Percentiles rank a stretch among this genome's conserved stretches.
These are phyloP conservation scores for Acanthis flammea DNA, from an alignment of 2,797 vertebrate species.

Conservation along the genomic window DNA sequence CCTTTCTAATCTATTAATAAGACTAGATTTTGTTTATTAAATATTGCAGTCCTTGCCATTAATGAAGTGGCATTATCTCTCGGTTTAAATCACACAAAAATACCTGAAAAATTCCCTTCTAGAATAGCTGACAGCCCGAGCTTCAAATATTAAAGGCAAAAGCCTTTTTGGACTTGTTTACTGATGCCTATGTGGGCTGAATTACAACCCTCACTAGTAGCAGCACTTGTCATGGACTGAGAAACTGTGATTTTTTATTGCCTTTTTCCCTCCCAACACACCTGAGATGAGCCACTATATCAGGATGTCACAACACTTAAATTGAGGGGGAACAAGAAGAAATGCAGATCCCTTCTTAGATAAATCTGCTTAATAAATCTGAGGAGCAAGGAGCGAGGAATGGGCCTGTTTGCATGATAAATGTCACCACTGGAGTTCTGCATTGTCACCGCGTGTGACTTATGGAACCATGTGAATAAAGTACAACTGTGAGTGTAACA, in stretches of 20 bases:
- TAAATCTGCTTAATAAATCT: slow-evolving; percentile 31
- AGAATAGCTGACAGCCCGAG: background rate
- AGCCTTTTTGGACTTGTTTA: background rate
- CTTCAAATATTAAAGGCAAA: background rate
- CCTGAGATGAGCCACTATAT: slow-evolving; percentile 4
- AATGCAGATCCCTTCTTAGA: background rate
- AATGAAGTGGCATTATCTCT: background rate
- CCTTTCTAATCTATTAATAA: background rate
- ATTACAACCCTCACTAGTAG: background rate
- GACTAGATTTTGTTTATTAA: background rate
- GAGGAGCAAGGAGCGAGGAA: background rate
- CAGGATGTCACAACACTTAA: background rate
- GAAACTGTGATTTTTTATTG: background rate
- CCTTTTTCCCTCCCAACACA: background rate
- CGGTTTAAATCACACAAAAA: background rate
- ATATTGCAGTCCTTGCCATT: background rate
- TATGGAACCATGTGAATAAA: background rate
- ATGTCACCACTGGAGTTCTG: background rate
- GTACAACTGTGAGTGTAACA: background rate
- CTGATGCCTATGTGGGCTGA: background rate
- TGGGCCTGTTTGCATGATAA: background rate
- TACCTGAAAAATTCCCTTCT: background rate
- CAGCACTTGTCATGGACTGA: background rate
- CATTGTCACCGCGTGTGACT: background rate
- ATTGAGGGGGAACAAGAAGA: background rate